Evolutionary conservation across 2,113 vertebrate genomes (phyloP).

Genomic region (Columbina picui): DNA sequence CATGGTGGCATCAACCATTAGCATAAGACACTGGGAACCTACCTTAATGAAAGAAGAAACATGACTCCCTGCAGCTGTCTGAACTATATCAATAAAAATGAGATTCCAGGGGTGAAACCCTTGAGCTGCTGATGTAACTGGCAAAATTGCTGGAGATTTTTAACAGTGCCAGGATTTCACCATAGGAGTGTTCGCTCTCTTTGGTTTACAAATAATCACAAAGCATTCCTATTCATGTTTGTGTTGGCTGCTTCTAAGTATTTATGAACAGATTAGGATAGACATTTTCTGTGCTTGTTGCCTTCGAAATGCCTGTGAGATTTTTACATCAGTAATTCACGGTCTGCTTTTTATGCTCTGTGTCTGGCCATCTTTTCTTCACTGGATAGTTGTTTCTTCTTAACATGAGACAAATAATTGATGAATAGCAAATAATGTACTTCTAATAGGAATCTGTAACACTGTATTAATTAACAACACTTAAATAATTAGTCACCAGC

Average conservation of each 20-base stretch:
- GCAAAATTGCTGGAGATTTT: slow-evolving; percentile 31
- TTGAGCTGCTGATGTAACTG: slow-evolving; percentile 21
- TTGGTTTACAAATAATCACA: slow-evolving; percentile 22
- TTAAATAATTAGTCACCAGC: background rate
- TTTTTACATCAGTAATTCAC: background rate
- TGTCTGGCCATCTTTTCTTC: background rate
- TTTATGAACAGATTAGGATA: slow-evolving; percentile 2
- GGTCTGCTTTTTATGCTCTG: background rate
- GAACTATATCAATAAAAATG: slow-evolving; percentile 8
- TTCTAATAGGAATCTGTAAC: background rate
- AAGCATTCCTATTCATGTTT: background rate
- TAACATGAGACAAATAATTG: background rate
- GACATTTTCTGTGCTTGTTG: background rate
- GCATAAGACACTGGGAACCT: background rate
- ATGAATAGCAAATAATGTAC: background rate
- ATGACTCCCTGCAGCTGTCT: background rate
- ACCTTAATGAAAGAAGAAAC: background rate
- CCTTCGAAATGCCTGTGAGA: background rate
- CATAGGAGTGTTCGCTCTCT: background rate
- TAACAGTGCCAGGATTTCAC: background rate
- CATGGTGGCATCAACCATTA: background rate
- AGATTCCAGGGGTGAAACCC: background rate
- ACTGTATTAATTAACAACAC: background rate
- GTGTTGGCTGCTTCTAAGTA: background rate
- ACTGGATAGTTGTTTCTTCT: background rate